These are phyloP conservation scores for Drosophila lacertosa DNA, from an alignment of 1,140 invertebrate genomes.

Conservation along the genomic window DNA sequence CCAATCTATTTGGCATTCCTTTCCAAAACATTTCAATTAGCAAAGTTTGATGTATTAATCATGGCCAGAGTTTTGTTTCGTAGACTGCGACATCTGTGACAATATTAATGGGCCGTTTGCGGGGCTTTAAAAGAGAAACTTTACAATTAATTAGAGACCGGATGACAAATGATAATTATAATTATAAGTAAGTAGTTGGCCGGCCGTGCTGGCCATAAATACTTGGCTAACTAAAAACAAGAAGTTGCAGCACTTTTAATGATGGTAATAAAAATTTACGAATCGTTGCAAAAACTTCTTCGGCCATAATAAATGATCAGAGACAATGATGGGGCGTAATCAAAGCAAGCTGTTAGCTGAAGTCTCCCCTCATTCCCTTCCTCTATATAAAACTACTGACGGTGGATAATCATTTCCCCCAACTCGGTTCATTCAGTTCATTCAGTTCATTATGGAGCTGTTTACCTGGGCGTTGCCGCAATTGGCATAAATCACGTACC, in stretches of 20 bases:
- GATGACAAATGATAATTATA: constrained; percentile 80
- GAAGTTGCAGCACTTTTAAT: constrained; percentile 72
- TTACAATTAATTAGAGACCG: constrained; percentile 76
- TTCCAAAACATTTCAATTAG: constrained; percentile 41
- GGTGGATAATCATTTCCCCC: constrained; percentile 30
- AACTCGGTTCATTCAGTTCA: no score
- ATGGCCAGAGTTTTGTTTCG: constrained; percentile 34
- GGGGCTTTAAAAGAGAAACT: constrained; percentile 53
- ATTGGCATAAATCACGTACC: constrained; percentile 74
- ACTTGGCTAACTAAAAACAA: background rate
- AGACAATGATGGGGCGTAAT: constrained; percentile 49
- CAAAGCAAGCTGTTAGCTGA: constrained; percentile 51
- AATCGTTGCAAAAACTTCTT: constrained; percentile 21
- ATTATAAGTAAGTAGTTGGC: constrained; percentile 43
- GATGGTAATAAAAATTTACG: constrained; percentile 62
- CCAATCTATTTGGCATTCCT: constrained; percentile 1
- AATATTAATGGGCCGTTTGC: constrained; percentile 69
- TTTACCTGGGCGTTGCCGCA: constrained; percentile 69
- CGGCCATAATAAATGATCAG: constrained; percentile 65
- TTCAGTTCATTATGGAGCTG: constrained; percentile 68
- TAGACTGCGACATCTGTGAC: constrained; percentile 70
- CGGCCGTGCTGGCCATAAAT: constrained; percentile 44
- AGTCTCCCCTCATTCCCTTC: no score
- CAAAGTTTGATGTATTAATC: constrained; percentile 74
- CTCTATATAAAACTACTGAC: constrained; percentile 32